Evolutionary conservation across 1,140 invertebrate genomes (phyloP).

Genomic region (Plutomurus gul): DNA sequence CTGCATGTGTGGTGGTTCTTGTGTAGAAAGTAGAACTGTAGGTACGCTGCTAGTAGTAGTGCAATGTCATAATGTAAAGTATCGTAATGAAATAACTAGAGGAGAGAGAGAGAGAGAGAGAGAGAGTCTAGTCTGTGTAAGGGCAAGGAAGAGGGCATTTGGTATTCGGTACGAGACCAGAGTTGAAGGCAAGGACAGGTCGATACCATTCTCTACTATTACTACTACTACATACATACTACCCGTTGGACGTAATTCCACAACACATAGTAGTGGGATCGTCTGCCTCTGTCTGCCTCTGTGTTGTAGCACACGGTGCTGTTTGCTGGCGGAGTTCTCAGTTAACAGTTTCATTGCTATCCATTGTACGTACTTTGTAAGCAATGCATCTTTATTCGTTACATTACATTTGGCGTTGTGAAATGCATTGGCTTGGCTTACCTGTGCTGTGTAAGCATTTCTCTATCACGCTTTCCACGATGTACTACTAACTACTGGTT

Average conservation of each 20-base stretch:
- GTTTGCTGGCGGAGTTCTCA: background rate
- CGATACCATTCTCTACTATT: too few species aligned
- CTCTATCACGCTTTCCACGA: too few species aligned
- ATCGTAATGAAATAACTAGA: background rate
- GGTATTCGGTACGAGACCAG: background rate
- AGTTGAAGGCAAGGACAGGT: background rate
- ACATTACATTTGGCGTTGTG: background rate
- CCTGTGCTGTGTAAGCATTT: background rate
- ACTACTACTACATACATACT: too few species aligned
- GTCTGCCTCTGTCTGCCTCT: background rate
- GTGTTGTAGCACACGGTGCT: background rate
- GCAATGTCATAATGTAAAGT: background rate
- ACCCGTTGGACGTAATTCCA: background rate
- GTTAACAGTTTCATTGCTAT: background rate
- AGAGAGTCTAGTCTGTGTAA: background rate
- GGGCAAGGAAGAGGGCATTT: background rate
- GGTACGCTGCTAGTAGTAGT: too few species aligned
- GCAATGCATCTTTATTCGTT: slow-evolving; percentile 27
- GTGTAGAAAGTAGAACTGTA: too few species aligned
- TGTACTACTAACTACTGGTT: too few species aligned
- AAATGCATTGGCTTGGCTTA: background rate
- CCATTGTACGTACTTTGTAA: background rate
- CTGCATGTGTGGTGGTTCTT: too few species aligned
- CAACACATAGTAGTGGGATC: background rate
- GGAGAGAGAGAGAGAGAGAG: too few species aligned